Conservation (phyloP, 2,888 invertebrate species). For the Trichogramma evanescens region DNA sequence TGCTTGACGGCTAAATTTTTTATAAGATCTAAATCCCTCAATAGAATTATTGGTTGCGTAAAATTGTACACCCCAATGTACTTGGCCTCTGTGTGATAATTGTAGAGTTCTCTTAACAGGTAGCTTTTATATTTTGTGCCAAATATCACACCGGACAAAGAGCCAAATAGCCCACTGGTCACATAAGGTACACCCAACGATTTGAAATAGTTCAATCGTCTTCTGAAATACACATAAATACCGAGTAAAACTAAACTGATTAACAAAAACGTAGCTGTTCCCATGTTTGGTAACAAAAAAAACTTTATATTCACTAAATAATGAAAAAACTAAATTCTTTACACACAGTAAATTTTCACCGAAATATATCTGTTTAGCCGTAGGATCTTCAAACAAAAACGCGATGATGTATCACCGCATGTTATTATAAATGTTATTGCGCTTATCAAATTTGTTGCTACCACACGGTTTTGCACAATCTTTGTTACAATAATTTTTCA, state of each 20-base stretch:
- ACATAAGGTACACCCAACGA: background rate
- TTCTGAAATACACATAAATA: background rate
- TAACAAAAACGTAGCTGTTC: background rate
- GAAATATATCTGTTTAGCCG: no score
- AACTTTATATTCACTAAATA: no score
- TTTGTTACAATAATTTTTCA: no score
- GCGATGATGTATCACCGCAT: no score
- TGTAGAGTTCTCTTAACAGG: conserved; percentile 22
- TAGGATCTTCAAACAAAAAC: no score
- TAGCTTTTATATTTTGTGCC: conserved; percentile 14
- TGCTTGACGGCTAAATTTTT: conserved; percentile 34
- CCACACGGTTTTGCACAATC: no score
- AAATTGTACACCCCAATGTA: conserved; percentile 36
- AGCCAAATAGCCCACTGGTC: conserved; percentile 18
- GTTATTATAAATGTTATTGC: no score
- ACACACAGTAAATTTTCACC: no score
- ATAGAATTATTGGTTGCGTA: conserved; percentile 27
- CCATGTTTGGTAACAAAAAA: no score
- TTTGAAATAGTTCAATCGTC: background rate
- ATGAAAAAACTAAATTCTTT: no score
- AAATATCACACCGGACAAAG: conserved; percentile 23
- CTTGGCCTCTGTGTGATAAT: conserved; percentile 25
- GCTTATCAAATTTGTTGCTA: no score
- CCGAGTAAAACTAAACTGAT: background rate
- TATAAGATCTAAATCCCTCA: conserved; percentile 38